Evolutionary conservation across 2,113 vertebrate genomes (phyloP), one percentile per base, ranked within the genome.

Genomic region (Lamprologus tigripictilis): DNA sequence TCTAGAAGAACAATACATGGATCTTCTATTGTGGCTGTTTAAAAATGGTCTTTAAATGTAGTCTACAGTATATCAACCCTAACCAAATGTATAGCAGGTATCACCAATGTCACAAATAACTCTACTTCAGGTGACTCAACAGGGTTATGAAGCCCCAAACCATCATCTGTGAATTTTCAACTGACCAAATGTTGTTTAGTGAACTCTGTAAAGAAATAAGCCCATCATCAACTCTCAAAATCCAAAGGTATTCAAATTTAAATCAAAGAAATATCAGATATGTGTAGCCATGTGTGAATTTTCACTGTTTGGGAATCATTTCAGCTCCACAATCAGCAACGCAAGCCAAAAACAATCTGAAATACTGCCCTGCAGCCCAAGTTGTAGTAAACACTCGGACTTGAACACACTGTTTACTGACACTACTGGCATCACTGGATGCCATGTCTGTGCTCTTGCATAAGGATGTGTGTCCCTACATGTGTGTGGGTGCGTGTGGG

Each of bases 401-500:
- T 86, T 88, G 68, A 85, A 37, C 81, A 85, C 81, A 83, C 33
- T 57, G 83, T 90, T 91, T 86, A 83, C 81, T 90, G 80, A 55
- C 31, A 63, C 83, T 66, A 7, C 47, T 76, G 85, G 49, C 86
- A 58, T 63, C 37, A 58, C 28, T 71, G 28, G 80, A 90, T 83
- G 71, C 35, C 84, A 23, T 79, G 49, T 81, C 53, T 87, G 2
- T 71, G 63, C 82, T 80, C 57, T 63, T 83, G 58, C 6, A 8
- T 45, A 79, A 26, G 37, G 16, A 76, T 16, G 49, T 51, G 45
- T 54, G 80, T 58, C 86, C 63, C 80, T 86, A 53, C 68, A 51
- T 80, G 61, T 66, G 76, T 37, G 51, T 53, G 83, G 35, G 55
- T 57, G 57, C 17, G 19, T 28, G 21, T 19, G 66, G 51, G 28